A percentile compares a stretch with the other conserved stretches of the same genome.
These are phyloP conservation scores for Vimba vimba DNA, from an alignment of 2,113 vertebrate genomes.

Conservation along the genomic window DNA sequence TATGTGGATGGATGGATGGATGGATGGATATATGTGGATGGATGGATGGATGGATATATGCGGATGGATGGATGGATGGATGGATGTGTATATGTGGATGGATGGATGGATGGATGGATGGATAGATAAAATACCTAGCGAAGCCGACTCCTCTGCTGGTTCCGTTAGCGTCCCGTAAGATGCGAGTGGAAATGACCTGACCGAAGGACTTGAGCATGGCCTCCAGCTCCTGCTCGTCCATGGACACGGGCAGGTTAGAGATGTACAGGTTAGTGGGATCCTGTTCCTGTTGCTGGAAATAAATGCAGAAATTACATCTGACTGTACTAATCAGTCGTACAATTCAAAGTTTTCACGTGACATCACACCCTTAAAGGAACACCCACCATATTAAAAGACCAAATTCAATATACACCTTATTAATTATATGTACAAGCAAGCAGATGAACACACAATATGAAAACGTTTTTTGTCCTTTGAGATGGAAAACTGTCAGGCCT, in stretches of 20 bases:
- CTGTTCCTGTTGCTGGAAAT: slow-evolving; percentile 91
- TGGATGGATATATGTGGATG: no score
- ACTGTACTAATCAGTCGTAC: background rate
- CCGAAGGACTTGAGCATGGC: slow-evolving; percentile 91
- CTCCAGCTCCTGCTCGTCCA: slow-evolving; percentile 94
- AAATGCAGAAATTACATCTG: background rate
- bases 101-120: no score
- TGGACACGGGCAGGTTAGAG: slow-evolving; percentile 89
- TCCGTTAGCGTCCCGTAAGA: slow-evolving; percentile 87
- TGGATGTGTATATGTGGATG: no score
- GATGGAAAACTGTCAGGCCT: background rate
- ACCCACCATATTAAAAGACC: background rate
- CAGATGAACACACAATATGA: no score
- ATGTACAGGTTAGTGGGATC: slow-evolving; percentile 95
- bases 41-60: no score
- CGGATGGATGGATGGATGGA: no score
- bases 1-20: no score
- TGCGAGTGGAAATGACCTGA: slow-evolving; percentile 91
- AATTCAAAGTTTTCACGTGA: background rate
- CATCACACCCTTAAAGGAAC: background rate
- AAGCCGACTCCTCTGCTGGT: slow-evolving; percentile 92
- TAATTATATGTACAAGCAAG: background rate
- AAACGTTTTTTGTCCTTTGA: no score
- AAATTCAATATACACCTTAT: background rate
- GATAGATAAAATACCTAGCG: slow-evolving; percentile 77